These are phyloP conservation scores for Morpho achilles DNA, from an alignment of 2,888 invertebrate species.

Conservation along the genomic window DNA sequence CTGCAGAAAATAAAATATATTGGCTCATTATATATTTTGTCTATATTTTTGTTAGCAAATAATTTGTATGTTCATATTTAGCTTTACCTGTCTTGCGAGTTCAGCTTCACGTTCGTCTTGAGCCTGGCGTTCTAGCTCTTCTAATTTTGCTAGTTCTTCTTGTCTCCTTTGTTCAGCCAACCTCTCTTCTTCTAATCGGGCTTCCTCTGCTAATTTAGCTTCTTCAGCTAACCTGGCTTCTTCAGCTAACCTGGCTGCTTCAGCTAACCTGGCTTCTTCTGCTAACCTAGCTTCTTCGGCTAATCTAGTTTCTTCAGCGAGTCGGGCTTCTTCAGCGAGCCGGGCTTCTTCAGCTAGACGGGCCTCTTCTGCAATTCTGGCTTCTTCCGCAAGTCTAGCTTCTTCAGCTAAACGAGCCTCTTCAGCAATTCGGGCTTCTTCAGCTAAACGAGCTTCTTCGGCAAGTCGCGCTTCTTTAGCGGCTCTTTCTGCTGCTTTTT, in stretches of 20 bases:
- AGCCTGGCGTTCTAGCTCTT: constrained; percentile 80
- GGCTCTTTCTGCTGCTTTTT: constrained; percentile 65
- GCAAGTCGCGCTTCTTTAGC: constrained; percentile 78
- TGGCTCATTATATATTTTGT: too few relatives aligned
- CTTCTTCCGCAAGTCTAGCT: constrained; percentile 65
- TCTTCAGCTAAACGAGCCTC: constrained; percentile 70
- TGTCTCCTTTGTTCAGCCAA: constrained; percentile 67
- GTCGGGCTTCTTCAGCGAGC: constrained; percentile 55
- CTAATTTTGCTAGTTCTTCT: constrained; percentile 73
- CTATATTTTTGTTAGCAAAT: too few relatives aligned
- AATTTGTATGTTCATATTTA: not conserved
- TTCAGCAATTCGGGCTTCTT: constrained; percentile 61
- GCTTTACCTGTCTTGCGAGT: constrained; percentile 81
- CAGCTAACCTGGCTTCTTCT: constrained; percentile 49
- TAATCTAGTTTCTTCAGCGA: constrained; percentile 60
- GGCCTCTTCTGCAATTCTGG: constrained; percentile 58
- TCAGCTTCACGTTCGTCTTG: constrained; percentile 83
- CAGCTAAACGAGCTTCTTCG: constrained; percentile 73
- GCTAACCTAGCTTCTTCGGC: constrained; percentile 73
- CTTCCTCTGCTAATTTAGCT: constrained; percentile 39
- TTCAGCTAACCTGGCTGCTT: constrained; percentile 50
- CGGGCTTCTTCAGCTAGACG: constrained; percentile 66
- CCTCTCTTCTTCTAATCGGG: constrained; percentile 54
- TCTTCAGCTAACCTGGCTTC: constrained; percentile 55
- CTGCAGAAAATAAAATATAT: constrained; percentile 39